These are phyloP conservation scores for Drosophila sp. DNA, from an alignment of 1,140 invertebrate species.

Conservation along the genomic window DNA sequence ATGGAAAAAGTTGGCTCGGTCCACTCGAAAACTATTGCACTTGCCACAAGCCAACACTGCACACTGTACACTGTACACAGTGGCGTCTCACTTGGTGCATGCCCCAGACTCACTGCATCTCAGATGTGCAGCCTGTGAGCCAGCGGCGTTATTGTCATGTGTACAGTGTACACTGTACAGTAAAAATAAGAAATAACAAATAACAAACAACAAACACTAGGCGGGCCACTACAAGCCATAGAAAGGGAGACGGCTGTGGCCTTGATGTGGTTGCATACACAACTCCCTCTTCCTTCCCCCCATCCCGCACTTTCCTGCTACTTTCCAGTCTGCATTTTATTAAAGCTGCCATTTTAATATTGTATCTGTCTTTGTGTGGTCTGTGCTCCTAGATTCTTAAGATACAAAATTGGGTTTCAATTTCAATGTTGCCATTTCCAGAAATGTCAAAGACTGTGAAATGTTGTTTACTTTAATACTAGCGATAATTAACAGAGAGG, in stretches of 20 bases:
- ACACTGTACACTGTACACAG: background rate
- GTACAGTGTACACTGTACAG: conserved; percentile 61
- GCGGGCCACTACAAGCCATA: conserved; percentile 48
- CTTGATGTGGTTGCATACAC: conserved; percentile 64
- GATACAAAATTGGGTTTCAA: conserved; percentile 7
- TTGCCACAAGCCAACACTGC: conserved; percentile 44
- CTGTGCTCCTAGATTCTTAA: conserved; percentile 44
- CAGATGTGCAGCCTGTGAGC: conserved; percentile 33
- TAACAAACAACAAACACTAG: conserved; percentile 77
- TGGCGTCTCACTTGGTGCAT: background rate
- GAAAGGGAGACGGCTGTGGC: conserved; percentile 58
- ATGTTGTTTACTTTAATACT: conserved; percentile 3
- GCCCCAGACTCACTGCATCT: background rate
- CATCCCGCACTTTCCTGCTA: background rate
- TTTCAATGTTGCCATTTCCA: conserved; percentile 32
- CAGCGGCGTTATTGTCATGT: conserved; percentile 78
- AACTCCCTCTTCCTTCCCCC: too few species aligned
- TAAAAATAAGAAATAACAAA: conserved; percentile 82
- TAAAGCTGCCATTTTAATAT: conserved; percentile 81
- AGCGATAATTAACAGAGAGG: background rate
- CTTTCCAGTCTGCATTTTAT: conserved; percentile 25
- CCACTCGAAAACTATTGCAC: conserved; percentile 80
- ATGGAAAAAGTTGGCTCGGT: conserved; percentile 76
- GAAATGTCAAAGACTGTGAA: conserved; percentile 23
- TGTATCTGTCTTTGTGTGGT: conserved; percentile 57